These are phyloP conservation scores for Drosophila bunnanda DNA, from an alignment of 2,888 invertebrate species.

Conservation along the genomic window DNA sequence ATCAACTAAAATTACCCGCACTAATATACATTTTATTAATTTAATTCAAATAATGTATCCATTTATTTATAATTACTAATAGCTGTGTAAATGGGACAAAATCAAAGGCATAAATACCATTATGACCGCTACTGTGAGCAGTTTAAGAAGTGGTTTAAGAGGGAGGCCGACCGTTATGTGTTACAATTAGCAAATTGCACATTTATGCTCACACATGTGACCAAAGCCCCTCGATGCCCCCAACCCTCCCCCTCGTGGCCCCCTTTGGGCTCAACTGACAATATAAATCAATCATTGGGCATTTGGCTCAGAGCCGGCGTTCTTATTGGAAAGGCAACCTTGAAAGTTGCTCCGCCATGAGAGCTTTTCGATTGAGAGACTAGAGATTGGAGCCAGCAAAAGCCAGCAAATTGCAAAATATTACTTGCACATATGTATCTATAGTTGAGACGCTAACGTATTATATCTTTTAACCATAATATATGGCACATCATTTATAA, in stretches of 20 bases:
- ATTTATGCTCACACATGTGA: constrained; percentile 71
- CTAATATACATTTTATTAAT: not conserved
- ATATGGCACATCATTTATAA: constrained; percentile 78
- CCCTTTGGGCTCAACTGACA: constrained; percentile 56
- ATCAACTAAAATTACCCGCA: not conserved
- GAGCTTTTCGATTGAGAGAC: constrained; percentile 50
- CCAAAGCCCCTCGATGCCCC: constrained; percentile 3
- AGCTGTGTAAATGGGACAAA: not conserved
- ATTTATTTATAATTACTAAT: not conserved
- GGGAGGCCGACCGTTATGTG: constrained; percentile 62
- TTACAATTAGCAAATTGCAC: constrained; percentile 79
- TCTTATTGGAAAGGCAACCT: constrained; percentile 75
- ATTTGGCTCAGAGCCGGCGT: constrained; percentile 48
- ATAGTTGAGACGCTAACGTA: constrained; percentile 3
- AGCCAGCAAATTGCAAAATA: constrained; percentile 37
- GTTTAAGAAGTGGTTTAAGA: constrained; percentile 23
- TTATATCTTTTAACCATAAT: constrained; percentile 46
- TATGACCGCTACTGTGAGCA: constrained; percentile 13
- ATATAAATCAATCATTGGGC: constrained; percentile 75
- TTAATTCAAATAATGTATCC: not conserved
- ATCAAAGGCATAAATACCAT: not conserved
- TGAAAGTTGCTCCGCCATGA: constrained; percentile 67
- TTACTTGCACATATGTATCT: constrained; percentile 10
- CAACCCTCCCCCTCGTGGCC: constrained; percentile 1
- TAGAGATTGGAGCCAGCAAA: constrained; percentile 31